Base-by-base conservation (phyloP, 2,113 vertebrate species). In the Phoenicopterus ruber region DNA sequence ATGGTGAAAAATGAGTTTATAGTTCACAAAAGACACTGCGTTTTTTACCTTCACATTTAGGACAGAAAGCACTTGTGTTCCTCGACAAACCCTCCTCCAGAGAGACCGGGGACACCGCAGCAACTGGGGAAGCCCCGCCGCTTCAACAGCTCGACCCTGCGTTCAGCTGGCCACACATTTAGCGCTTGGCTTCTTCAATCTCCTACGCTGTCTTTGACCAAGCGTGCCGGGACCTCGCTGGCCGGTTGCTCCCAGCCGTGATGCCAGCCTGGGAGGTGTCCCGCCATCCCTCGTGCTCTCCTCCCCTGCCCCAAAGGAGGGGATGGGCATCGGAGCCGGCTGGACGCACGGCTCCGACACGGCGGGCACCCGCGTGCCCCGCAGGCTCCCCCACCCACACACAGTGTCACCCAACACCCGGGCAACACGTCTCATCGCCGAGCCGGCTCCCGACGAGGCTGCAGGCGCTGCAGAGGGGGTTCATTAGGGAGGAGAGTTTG, bases 351-450 rank as follows among this genome's bases (percentile, higher is more conserved):
- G 49, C n/a, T 62, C 25, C 11, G 25, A 34, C 8, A 7, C 3
- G 6, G 3, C 0, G 47, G 52, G 17, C 50, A 9, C 2, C 54
- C 26, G 2, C 2, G 0, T 9, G 76, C 24, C 31, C 32, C 13
- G 2, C 25, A 5, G 52, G 65, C 58, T 49, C 44, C 46, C 61
- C 1, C 6, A 11, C 34, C 52, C 34, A 9, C n/a, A 0, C 19
- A 2, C 19, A 8, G 1, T 9, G 4, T 10, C 82, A 9, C 38
- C 65, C 71, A 4, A 7, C 7, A 11, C 19, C 16, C 18, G 1
- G 24, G 26, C n/a, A 12, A 8, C 1, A 9, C 1, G 3, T 5
- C 34, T 36, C 42, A 2, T 7, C 4, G 0, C 22, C 2, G 14
- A 66, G 42, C 32, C 4, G 5, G 2, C 57, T 47, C 62, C 24